Base-by-base conservation (phyloP, 2,113 vertebrate species). In the Setophaga coronata region DNA sequence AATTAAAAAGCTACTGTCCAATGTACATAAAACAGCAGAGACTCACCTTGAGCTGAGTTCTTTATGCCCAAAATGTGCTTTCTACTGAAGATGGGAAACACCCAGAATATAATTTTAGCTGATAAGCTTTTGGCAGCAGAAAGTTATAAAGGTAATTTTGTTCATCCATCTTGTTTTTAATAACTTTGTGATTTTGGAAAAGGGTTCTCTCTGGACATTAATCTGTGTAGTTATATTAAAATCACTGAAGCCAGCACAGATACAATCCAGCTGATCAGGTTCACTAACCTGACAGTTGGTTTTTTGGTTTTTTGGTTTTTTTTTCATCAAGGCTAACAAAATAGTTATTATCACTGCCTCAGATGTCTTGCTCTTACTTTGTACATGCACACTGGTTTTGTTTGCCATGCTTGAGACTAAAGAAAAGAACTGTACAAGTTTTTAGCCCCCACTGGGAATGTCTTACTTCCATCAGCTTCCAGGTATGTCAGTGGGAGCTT, bases 201-300 rank as follows among this genome's bases (percentile, higher is more conserved):
- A 26, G 15, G 3, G 12, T 45, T 95, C 9, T 93, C 29, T 38
- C 38, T 70, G 62, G 42, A 38, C 47, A 33, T 73, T 89, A 62
- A 66, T 84, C 72, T 62, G 5, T 58, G 86, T 71, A 51, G 48
- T 81, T 91, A 87, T 94, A 92, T 91, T 93, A 82, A 94, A 96
- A 74, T 40, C 54, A 62, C 34, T 79, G 87, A 86, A 93, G 70
- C 62, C 62, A 87, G 42, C 25, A 65, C 33, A 57, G 84, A 71
- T 66, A 70, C 28, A 84, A 87, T 76, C n/a, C 20, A 73, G 8
- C 25, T 78, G 83, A 94, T 82, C 70, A 61, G 45, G 61, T 94
- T 94, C 69, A 53, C 25, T 79, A 79, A 72, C 1, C 25, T 62
- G 10, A 42, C 9, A 1, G 15, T 29, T 12, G 31, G 2, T 1